Evolutionary conservation across 2,113 vertebrate species (phyloP).

Genomic region (Acrocephalus arundinaceus): DNA sequence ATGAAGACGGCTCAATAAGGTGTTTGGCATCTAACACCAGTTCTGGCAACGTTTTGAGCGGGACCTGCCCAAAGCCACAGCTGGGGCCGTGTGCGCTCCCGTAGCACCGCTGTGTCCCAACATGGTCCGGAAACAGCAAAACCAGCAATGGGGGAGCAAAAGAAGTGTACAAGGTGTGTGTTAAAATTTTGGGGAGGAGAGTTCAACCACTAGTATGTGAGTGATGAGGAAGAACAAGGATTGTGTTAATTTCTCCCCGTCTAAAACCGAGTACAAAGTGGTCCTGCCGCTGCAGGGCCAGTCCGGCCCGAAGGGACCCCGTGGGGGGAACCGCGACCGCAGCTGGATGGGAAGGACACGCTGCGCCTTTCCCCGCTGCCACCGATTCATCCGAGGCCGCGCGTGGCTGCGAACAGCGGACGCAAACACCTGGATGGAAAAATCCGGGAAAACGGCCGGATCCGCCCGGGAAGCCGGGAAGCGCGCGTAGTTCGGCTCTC

Average conservation of each 20-base stretch:
- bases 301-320: not conserved
- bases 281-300: too few species aligned
- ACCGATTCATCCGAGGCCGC: rapidly evolving
- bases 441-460: not conserved
- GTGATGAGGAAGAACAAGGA: not conserved
- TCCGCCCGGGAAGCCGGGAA: not conserved
- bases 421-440: not conserved
- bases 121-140: rapidly evolving
- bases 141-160: rapidly evolving
- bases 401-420: rapidly evolving
- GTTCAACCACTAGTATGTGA: rapidly evolving
- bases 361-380: rapidly evolving
- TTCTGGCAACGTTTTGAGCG: rapidly evolving
- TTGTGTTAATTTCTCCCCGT: too few species aligned
- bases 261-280: rapidly evolving
- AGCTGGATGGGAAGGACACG: rapidly evolving
- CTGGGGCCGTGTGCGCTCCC: rapidly evolving
- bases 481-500: rapidly evolving
- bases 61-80: not conserved
- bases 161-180: rapidly evolving
- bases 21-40: not conserved
- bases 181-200: not conserved
- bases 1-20: not conserved
- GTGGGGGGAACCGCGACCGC: rapidly evolving
- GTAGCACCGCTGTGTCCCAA: rapidly evolving